Evolutionary conservation across 2,888 invertebrate species (phyloP), one percentile per base, ranked within the genome.

Genomic region (Yponomeuta malinellus): DNA sequence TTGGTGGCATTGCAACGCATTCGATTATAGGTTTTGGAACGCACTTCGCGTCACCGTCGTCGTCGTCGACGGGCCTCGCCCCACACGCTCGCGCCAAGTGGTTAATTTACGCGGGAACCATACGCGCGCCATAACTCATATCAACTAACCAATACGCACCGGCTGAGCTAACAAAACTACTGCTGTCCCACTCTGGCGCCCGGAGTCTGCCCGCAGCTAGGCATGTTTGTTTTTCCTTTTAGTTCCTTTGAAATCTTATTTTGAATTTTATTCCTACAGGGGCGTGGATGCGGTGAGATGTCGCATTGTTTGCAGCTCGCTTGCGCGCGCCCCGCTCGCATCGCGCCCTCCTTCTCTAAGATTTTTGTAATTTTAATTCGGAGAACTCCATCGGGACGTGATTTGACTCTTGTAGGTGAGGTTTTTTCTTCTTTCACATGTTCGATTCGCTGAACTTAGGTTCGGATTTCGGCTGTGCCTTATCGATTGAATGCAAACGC

Each of bases 341-440:
- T 77, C 76, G 48, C 29, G 70, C 69, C 23, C 71, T 33, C 89
- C 83, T 86, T 72, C 81, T 91, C 89, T 82, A 59, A 74, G 80
- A 91, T 90, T 90, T 90, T 91, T 91, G 89, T 89, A 90, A 90
- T 89, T 91, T 90, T 91, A 90, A 91, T 92, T 91, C 91, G 88
- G 86, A 86, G 91, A 91, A 90, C 87, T 84, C 81, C 88, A 86
- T 86, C 86, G 86, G 83, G 85, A 91, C 91, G 90, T 91, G 90
- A 87, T 89, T 89, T 84, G 89, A 86, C 87, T 89, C 83, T 15
- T 83, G 84, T 86, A 85, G 82, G 71, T 72, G 70, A 87, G 85
- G 77, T 86, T 89, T 85, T 90, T 91, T 89, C 87, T 88, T 89
- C 87, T 88, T 84, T 85, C 80, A 78, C 81, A 87, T 81, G 82